Conservation (phyloP, 2,113 vertebrate genomes). For the Istiophorus platypterus region DNA sequence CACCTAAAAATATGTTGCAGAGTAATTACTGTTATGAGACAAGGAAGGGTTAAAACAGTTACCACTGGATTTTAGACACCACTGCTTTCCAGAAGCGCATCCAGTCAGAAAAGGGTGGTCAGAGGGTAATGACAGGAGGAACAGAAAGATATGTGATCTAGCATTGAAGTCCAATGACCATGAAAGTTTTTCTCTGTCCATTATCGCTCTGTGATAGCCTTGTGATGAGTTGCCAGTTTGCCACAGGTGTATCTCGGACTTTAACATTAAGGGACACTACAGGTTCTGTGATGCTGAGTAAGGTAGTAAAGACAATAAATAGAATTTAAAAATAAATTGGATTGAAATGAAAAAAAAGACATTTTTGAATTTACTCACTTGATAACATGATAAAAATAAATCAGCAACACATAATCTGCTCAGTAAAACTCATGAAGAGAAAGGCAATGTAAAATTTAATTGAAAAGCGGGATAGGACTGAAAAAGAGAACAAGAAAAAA, state of each 20-base stretch:
- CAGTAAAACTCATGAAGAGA: background rate
- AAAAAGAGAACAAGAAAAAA: background rate
- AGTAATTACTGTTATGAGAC: background rate
- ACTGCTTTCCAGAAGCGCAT: background rate
- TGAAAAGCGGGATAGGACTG: background rate
- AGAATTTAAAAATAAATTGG: background rate
- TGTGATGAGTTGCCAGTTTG: background rate
- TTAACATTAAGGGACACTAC: background rate
- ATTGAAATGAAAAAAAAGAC: background rate
- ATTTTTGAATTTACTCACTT: background rate
- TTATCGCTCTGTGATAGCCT: background rate
- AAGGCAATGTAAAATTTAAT: background rate
- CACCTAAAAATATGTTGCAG: background rate
- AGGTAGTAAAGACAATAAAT: background rate
- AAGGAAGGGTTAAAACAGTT: background rate
- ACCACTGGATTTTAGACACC: background rate
- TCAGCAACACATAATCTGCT: background rate
- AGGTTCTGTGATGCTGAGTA: background rate
- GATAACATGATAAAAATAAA: background rate
- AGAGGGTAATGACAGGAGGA: background rate
- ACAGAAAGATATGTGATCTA: background rate
- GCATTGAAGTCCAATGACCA: conserved; percentile 6
- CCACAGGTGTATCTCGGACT: background rate
- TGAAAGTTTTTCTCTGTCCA: conserved; percentile 15
- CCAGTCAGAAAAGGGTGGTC: background rate